These are phyloP conservation scores for Pelecanoides urinatrix DNA, from an alignment of 2,113 vertebrate species.

Conservation along the genomic window DNA sequence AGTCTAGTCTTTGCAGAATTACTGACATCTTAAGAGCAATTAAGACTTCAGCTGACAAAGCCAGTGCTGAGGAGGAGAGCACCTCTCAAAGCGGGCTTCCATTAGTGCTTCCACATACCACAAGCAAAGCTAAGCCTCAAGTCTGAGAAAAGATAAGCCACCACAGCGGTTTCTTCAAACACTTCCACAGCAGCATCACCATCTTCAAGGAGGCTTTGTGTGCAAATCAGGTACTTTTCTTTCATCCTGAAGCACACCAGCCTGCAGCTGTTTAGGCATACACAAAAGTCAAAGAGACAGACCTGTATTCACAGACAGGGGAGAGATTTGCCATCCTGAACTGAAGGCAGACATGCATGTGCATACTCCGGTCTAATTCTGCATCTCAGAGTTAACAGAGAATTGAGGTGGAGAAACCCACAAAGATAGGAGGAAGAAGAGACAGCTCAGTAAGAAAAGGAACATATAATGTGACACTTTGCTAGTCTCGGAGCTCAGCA, in stretches of 20 bases:
- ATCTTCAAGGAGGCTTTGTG: not conserved
- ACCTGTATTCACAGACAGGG: not conserved
- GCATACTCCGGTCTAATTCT: not conserved
- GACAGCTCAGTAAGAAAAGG: not conserved
- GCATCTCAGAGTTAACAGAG: not conserved
- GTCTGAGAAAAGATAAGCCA: not conserved
- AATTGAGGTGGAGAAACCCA: not conserved
- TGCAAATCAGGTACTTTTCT: not conserved
- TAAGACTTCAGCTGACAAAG: not conserved
- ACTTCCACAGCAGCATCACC: not conserved
- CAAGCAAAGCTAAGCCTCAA: not conserved
- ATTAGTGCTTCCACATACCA: not conserved
- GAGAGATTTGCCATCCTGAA: not conserved
- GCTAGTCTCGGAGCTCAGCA: not conserved
- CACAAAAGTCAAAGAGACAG: not conserved
- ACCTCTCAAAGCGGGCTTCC: not conserved
- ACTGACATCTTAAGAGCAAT: not conserved
- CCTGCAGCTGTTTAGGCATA: not conserved
- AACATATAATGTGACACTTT: rapidly evolving
- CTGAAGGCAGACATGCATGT: not conserved
- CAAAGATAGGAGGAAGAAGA: not conserved
- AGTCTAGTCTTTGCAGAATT: not conserved
- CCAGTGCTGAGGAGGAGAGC: not conserved
- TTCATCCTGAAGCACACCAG: not conserved
- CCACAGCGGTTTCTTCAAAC: not conserved